These are phyloP conservation scores for Ptychodera flava DNA, from an alignment of 35 echinoderm and acorn worm species.

Conservation along the genomic window DNA sequence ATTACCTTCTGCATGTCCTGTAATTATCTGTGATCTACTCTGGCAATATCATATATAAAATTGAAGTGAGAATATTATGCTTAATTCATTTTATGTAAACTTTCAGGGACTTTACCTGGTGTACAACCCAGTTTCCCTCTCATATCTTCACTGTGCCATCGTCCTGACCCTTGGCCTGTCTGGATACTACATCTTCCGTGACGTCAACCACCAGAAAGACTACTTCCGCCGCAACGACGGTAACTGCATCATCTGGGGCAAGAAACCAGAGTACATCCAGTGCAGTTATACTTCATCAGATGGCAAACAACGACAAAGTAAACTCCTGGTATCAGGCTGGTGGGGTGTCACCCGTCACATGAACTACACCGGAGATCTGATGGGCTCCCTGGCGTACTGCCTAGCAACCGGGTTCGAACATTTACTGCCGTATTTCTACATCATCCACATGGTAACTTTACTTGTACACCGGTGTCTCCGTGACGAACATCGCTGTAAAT, in stretches of 20 bases:
- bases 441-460: constrained; percentile 51
- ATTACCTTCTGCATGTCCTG: no score
- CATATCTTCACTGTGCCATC: constrained; percentile 11
- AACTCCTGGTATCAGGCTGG: constrained; percentile 61
- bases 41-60: no score
- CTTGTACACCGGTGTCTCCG: constrained; percentile 44
- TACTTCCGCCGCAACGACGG: constrained; percentile 54
- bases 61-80: no score
- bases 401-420: constrained; percentile 36
- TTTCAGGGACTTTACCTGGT: constrained; percentile 55
- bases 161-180: constrained; percentile 31
- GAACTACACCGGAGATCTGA: constrained; percentile 78
- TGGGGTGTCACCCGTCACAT: constrained; percentile 69
- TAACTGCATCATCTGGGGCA: constrained; percentile 51
- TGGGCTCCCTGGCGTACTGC: constrained; percentile 50
- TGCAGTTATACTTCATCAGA: constrained; percentile 41
- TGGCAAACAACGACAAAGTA: constrained; percentile 45
- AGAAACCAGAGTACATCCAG: constrained; percentile 47
- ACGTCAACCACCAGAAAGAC: constrained; percentile 65
- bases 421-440: constrained; percentile 60
- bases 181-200: constrained; percentile 72
- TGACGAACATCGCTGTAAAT: constrained; percentile 54
- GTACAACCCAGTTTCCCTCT: constrained; percentile 49
- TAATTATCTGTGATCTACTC: no score
- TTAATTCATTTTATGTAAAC: neutral